Percentiles rank a stretch among this genome's conserved stretches.
Evolutionary conservation across 2,797 vertebrate genomes (phyloP).

Genomic region (Tenualosa ilisha): DNA sequence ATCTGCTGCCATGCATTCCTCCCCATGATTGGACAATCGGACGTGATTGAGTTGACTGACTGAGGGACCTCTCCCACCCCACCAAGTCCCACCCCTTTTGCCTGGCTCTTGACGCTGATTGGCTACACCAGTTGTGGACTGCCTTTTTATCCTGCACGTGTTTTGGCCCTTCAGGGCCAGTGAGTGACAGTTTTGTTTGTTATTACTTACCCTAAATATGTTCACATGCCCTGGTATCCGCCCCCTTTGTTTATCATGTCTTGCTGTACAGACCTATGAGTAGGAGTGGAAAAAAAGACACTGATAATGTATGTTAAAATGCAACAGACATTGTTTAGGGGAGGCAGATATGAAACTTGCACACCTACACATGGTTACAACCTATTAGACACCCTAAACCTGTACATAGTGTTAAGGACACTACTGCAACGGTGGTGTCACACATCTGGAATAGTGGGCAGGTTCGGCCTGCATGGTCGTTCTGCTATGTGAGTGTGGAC

Average conservation of each 20-base stretch:
- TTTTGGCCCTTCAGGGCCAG: slow-evolving; percentile 44
- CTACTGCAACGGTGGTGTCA: slow-evolving; percentile 39
- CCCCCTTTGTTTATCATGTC: slow-evolving; percentile 47
- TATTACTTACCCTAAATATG: slow-evolving; percentile 43
- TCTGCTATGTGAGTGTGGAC: slow-evolving; percentile 28
- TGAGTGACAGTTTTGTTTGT: slow-evolving; percentile 54
- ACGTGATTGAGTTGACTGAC: background rate
- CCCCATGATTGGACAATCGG: slow-evolving; percentile 54
- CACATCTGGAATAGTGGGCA: slow-evolving; percentile 46
- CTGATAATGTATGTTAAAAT: background rate
- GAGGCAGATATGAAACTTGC: slow-evolving; percentile 36
- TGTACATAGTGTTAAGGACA: slow-evolving; percentile 57
- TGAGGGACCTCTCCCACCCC: too few species aligned
- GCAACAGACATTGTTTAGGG: slow-evolving; percentile 2
- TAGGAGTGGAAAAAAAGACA: slow-evolving; percentile 37
- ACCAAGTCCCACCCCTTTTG: background rate
- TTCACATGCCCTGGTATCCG: background rate
- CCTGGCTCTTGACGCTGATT: slow-evolving; percentile 31
- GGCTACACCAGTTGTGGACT: slow-evolving; percentile 36
- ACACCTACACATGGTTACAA: slow-evolving; percentile 33
- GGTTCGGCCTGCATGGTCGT: slow-evolving; percentile 24
- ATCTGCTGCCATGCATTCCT: slow-evolving; percentile 63
- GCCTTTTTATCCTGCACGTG: slow-evolving; percentile 49
- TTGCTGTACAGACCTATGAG: slow-evolving; percentile 65
- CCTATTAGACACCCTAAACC: slow-evolving; percentile 35